Percentiles rank a stretch among this genome's conserved stretches.
These are phyloP conservation scores for Nasalis larvatus DNA, from an alignment of 2,113 vertebrate species.

Conservation along the genomic window DNA sequence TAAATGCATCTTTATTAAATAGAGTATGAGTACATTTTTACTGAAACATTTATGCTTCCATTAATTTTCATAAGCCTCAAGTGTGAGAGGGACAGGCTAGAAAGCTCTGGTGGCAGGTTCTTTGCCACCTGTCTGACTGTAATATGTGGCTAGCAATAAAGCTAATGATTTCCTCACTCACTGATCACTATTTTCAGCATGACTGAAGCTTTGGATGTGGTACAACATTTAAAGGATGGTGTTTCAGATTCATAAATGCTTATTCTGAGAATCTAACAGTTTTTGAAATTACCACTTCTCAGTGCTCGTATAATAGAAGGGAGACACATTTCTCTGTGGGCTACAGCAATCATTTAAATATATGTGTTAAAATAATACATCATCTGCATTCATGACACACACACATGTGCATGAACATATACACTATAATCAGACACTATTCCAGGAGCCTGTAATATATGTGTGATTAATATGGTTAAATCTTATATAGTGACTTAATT, in stretches of 20 bases:
- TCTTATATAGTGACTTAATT: background rate
- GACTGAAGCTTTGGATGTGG: background rate
- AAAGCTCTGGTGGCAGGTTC: background rate
- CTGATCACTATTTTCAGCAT: background rate
- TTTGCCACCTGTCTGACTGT: background rate
- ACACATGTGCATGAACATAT: background rate
- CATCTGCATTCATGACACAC: background rate
- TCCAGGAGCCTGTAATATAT: background rate
- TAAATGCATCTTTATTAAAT: background rate
- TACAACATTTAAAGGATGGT: background rate
- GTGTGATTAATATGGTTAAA: background rate
- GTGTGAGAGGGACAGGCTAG: background rate
- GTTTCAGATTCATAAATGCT: background rate
- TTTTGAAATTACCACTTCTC: rapidly evolving
- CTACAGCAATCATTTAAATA: background rate
- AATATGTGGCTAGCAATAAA: background rate
- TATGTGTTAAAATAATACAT: background rate
- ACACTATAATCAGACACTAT: background rate
- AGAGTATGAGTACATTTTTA: background rate
- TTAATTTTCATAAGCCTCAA: background rate
- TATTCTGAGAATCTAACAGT: background rate
- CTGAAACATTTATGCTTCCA: background rate
- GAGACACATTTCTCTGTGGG: background rate
- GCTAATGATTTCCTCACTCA: background rate
- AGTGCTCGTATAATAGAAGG: background rate